Percentiles rank a stretch among this genome's conserved stretches.
These are phyloP conservation scores for pig (Sus scrofa) DNA, from an alignment of 2,113 vertebrate species.

Conservation along the genomic window T2T-Sscrofa CM000824.6:58231501-58232000, in stretches of 20 bases:
- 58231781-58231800: background rate
- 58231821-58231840: conserved; percentile 24
- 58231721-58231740: background rate
- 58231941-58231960: background rate
- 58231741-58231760: conserved; percentile 16
- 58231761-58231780: background rate
- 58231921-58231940: conserved; percentile 1
- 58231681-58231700: background rate
- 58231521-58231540: conserved; percentile 97
- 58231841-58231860: background rate
- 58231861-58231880: background rate
- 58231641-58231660: conserved; percentile 39
- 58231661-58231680: background rate
- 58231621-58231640: conserved; percentile 49
- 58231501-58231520: conserved; percentile 96
- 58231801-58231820: background rate
- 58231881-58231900: background rate
- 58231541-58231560: conserved; percentile 97
- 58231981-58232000: background rate
- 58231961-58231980: background rate
- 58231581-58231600: conserved; percentile 96
- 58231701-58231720: background rate
- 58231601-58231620: conserved; percentile 31
- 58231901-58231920: background rate
- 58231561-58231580: conserved; percentile 96